Conservation (phyloP, 2,888 invertebrate species). For the Drosophila aldrichi region DNA sequence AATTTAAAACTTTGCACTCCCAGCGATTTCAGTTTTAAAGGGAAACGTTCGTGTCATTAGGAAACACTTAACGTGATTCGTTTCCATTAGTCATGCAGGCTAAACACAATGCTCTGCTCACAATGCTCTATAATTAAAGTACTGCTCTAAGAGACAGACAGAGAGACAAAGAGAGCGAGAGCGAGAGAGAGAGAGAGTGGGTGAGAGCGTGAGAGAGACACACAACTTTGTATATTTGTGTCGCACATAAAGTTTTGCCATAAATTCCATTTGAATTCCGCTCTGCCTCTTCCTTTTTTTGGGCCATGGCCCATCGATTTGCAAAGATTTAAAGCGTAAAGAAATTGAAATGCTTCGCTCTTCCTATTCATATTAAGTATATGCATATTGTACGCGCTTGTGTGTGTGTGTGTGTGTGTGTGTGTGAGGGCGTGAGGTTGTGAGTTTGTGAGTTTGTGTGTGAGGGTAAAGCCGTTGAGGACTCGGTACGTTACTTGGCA, state of each 20-base stretch:
- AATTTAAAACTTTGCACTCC: constrained; percentile 9
- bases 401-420: constrained; percentile 18
- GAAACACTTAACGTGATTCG: constrained; percentile 31
- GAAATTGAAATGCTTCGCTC: constrained; percentile 55
- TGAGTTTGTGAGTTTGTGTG: not conserved
- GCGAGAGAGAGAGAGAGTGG: not conserved
- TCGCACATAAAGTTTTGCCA: constrained; percentile 56
- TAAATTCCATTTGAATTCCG: constrained; percentile 59
- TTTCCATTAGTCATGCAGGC: constrained; percentile 30
- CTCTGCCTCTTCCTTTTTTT: constrained; percentile 31
- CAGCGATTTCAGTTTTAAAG: not conserved
- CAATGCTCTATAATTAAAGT: constrained; percentile 45
- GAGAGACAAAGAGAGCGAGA: not conserved
- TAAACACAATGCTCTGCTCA: constrained; percentile 16
- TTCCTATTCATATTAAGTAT: constrained; percentile 53
- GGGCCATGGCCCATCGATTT: constrained; percentile 61
- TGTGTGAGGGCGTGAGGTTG: constrained; percentile 3
- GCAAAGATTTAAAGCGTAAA: constrained; percentile 61
- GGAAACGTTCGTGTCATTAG: constrained; percentile 12
- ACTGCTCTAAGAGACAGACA: constrained; percentile 12
- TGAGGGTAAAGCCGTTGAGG: constrained; percentile 12
- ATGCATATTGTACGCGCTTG: constrained; percentile 41
- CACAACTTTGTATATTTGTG: constrained; percentile 45
- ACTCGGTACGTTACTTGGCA: constrained; percentile 28
- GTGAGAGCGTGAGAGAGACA: not conserved